Base-by-base conservation (phyloP, 2,797 vertebrate species). In the Trachops cirrhosus region DNA sequence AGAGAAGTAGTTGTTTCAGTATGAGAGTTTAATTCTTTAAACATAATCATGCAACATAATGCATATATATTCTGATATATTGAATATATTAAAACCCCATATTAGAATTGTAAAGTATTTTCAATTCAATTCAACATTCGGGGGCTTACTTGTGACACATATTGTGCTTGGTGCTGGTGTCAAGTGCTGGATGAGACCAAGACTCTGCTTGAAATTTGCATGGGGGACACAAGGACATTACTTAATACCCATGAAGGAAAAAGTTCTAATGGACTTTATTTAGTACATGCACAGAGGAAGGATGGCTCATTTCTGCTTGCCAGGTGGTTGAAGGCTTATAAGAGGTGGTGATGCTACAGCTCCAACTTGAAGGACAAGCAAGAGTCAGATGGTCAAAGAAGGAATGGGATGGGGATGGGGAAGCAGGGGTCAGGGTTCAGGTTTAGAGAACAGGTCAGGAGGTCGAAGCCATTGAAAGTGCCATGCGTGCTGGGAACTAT, bases 61-160 rank as follows among this genome's bases (percentile, higher is more conserved):
- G 37, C 22, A 83, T 68, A 74, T 78, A 85, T 88, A 41, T n/a
- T 11, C 1, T 54, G 8, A 62, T 34, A 54, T 39, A 21, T 3
- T 48, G 21, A 74, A 34, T 68, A 87, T 52, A 59, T 54, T 74
- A 91, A 96, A 91, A 50, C 12, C 16, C 44, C 5, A 29, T 19
- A 52, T 37, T 39, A 89, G 75, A 89, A 89, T 32, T 86, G 62
- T 95, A 48, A 62, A 89, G 32, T 26, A 80, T 48, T 93, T 91
- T 95, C 19, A 78, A 87, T 59, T 67, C 29, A 68, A 34, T 44
- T 62, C 54, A 50, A 75, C 14, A 71, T 59, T 26, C 9, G 22
- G 24, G 52, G 41, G 41, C 3, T 93, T 87, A 75, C 18, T 70
- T 41, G 18, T 48, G 48, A 9, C 34, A 74, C 62, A 26, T 46